These are phyloP conservation scores for Rhynchonycteris naso DNA, from an alignment of 2,797 vertebrate species.

Conservation along the genomic window DNA sequence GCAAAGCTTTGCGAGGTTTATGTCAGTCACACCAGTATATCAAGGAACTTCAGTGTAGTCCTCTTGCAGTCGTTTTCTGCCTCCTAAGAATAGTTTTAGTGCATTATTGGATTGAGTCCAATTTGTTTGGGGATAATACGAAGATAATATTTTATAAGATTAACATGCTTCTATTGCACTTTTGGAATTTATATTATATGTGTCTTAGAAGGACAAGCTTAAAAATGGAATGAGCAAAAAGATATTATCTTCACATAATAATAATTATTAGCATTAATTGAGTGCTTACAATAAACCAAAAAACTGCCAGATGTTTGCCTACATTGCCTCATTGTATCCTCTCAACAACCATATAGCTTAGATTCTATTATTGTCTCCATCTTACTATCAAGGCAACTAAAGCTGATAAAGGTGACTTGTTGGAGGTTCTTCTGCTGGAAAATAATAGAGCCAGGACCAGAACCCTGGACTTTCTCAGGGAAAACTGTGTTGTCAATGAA, in stretches of 20 bases:
- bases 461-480: background rate
- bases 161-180: background rate
- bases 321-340: background rate
- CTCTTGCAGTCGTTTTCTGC: background rate
- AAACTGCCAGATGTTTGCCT: background rate
- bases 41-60: background rate
- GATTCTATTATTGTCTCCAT: background rate
- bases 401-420: background rate
- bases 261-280: background rate
- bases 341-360: background rate
- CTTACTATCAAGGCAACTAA: background rate
- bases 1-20: background rate
- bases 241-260: background rate
- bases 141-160: constrained; percentile 34
- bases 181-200: constrained; percentile 5
- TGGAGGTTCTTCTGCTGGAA: background rate
- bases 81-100: background rate
- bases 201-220: constrained; percentile 29
- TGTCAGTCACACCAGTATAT: constrained; percentile 27
- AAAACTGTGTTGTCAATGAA: background rate
- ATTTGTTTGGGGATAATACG: constrained; percentile 25
- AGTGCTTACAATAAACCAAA: background rate
- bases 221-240: background rate
- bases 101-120: constrained; percentile 33
- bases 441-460: background rate